Evolutionary conservation across 2,113 vertebrate species (phyloP).

Genomic region (Tenebrosternarchus preto): DNA sequence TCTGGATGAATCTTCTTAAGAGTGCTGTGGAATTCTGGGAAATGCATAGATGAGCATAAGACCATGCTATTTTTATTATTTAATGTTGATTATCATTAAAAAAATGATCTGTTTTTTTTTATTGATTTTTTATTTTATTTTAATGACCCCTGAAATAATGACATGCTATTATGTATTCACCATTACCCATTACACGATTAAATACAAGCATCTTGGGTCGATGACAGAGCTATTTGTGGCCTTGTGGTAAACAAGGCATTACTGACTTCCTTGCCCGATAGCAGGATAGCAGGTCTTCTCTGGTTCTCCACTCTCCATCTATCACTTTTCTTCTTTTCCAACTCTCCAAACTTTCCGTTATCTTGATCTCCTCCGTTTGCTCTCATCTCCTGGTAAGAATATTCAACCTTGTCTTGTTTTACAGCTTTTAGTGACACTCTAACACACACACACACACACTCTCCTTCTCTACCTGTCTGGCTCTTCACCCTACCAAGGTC

Average conservation of each 20-base stretch:
- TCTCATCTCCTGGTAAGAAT: constrained; percentile 25
- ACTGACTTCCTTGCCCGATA: no score
- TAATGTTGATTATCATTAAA: constrained; percentile 22
- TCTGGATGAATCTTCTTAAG: background rate
- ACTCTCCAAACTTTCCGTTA: constrained; percentile 4
- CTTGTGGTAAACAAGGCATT: background rate
- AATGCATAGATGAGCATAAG: background rate
- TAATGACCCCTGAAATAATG: constrained; percentile 29
- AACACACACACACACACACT: constrained; percentile 20
- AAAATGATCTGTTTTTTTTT: background rate
- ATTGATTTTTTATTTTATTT: background rate
- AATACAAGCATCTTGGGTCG: constrained; percentile 19
- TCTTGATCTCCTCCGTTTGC: constrained; percentile 10
- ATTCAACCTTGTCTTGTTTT: constrained; percentile 47
- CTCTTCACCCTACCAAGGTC: constrained; percentile 37
- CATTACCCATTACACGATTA: constrained; percentile 19
- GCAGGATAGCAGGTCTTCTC: constrained; percentile 5
- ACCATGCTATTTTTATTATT: background rate
- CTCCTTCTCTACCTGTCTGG: constrained; percentile 29
- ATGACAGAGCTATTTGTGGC: constrained; percentile 1
- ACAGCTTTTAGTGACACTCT: constrained; percentile 52
- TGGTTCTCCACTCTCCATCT: background rate
- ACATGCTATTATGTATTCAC: background rate
- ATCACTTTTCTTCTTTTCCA: background rate
- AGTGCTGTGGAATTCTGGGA: background rate